Conservation (phyloP, 1,140 invertebrate genomes). For the Trinorchestia longiramus region DNA sequence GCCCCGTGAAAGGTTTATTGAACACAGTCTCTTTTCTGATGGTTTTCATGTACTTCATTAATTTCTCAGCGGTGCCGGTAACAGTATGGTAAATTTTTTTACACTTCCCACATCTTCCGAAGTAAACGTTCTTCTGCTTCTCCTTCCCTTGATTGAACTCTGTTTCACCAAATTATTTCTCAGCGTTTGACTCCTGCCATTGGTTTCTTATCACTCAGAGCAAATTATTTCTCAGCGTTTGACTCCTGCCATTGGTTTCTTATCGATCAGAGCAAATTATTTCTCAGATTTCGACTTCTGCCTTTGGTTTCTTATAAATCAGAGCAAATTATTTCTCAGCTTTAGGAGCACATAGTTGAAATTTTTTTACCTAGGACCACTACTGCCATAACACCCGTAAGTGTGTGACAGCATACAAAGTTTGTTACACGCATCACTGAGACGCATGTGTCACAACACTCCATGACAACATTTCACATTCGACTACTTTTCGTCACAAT, state of each 20-base stretch:
- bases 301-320: too few relatives aligned
- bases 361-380: too few relatives aligned
- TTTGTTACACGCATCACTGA: neutral
- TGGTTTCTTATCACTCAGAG: too few relatives aligned
- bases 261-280: too few relatives aligned
- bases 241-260: neutral
- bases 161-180: too few relatives aligned
- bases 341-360: too few relatives aligned
- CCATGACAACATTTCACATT: neutral
- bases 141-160: too few relatives aligned
- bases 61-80: neutral
- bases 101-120: neutral
- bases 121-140: neutral
- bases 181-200: neutral
- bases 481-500: neutral
- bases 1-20: neutral
- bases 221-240: too few relatives aligned
- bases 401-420: neutral
- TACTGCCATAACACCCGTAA: neutral
- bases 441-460: neutral
- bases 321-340: too few relatives aligned
- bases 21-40: neutral
- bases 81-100: neutral
- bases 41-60: neutral
- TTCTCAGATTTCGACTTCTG: neutral